A percentile compares a stretch with the other conserved stretches of the same genome.
phyloP scores from a whole-genome alignment of 2,113 vertebrate genomes.

The Puntigrus tetrazona region DNA sequence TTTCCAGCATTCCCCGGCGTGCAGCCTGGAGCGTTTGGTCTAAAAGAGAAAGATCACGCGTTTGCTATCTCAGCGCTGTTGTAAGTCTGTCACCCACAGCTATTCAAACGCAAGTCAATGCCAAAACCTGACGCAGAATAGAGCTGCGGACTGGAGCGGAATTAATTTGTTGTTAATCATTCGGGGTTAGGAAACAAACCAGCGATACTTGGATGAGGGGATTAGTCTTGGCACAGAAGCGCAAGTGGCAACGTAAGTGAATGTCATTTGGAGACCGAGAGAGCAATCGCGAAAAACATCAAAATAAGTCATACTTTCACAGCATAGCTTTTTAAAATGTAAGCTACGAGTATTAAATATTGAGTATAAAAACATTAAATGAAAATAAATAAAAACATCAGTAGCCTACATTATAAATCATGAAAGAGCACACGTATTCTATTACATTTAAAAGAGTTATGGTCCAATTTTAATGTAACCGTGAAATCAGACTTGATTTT shows the following conservation, averaged over 20 bases:
- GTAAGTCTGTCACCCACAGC: slow-evolving; percentile 65
- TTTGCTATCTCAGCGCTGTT: slow-evolving; percentile 54
- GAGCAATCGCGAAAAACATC: neutral
- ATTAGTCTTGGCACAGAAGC: neutral
- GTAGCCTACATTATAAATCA: neutral
- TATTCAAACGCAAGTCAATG: slow-evolving; percentile 57
- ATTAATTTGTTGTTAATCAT: slow-evolving; percentile 66
- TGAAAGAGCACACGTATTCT: neutral
- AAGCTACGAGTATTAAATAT: neutral
- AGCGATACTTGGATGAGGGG: slow-evolving; percentile 1
- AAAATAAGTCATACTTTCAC: neutral
- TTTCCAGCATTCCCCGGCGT: slow-evolving; percentile 32
- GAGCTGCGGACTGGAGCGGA: slow-evolving; percentile 70
- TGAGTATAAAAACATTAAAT: neutral
- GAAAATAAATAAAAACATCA: neutral
- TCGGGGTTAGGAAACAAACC: slow-evolving; percentile 22
- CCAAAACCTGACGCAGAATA: slow-evolving; percentile 77
- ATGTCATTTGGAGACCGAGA: neutral
- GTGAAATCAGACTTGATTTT: neutral
- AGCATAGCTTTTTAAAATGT: neutral
- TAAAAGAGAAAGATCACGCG: slow-evolving; percentile 60
- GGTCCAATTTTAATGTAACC: neutral
- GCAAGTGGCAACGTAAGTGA: neutral
- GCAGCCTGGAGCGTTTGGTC: slow-evolving; percentile 39
- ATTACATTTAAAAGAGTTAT: too few relatives aligned